Evolutionary conservation across 2,113 vertebrate species (phyloP), one percentile per base, ranked within the genome.

Genomic region (Nannospalax galili): DNA sequence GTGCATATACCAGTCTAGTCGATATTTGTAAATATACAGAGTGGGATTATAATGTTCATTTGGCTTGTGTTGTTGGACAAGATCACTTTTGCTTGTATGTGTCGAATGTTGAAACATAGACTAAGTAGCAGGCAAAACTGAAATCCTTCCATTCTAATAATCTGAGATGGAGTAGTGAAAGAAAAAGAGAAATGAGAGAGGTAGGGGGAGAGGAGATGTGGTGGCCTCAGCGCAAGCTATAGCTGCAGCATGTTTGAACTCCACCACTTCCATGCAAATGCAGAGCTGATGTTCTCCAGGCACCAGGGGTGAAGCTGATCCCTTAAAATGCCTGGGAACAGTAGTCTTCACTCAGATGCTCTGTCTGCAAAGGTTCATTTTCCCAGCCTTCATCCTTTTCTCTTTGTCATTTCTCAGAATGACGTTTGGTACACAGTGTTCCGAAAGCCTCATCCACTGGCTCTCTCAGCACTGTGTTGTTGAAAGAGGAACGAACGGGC

Each of bases 221-320:
- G 82, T 48, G 89, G 35, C 65, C 28, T 72, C 24, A 56, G 32
- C 88, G 32, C 84, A 98, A 96, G 92, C 78, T 20, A 19, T 58
- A 87, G 56, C 90, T 97, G 93, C 96, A 97, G 62, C 73, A 78
- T 22, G 77, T 73, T 5, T 69, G 56, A 92, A 40, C 22, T 87
- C 62, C 86, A 35, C 73, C 84, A 96, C 95, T 97, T 97, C 96
- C 96, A 97, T 96, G 93, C 93, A 97, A 98, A 97, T 97, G 81
- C 96, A 87, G 78, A 96, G 96, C 90, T 96, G 58, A 97, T 74
- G 90, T 97, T 97, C 67, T 86, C 73, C 45, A 42, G 15, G 89
- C 90, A 84, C 96, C 90, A 94, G 42, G 94, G 87, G 92, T 56
- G 87, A 95, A 95, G 90, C 12, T 58, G 90, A 75, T 92, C 80